Base-by-base conservation (phyloP, 1,140 invertebrate species). In the Acromyrmex charruanus region DNA sequence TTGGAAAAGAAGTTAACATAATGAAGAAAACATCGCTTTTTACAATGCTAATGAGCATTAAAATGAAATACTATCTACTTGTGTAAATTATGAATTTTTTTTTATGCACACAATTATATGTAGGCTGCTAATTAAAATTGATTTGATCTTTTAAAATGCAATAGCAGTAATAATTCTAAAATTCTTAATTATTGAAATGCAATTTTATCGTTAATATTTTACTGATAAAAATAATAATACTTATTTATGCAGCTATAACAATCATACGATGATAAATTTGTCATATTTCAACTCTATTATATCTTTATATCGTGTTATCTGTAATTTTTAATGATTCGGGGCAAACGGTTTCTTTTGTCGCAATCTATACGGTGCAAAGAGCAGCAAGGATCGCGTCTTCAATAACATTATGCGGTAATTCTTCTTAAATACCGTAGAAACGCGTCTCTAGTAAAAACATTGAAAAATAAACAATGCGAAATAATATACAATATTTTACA, bases 401-500 rank as follows among this genome's bases (percentile, higher is more conserved):
- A 85, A 2, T 90, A 88, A 90, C 88, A 58, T 88, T 91, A 86
- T 61, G 87, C 89, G 81, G 79, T 88, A 88, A 86, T 88, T 77
- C 49, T 87, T 51, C 39, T 82, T 90, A 82, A 88, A 89, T 91
- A 88, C 85, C 88, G 89, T 93, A 94, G 82, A 93, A 94, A 94
- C 88, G 89, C 63, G 91, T 89, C 59, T 87, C 91, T 93, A 92
- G 87, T 93, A 91, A 75, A 92, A 92, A 92, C 90, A 93, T 92
- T 91, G 88, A 91, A 93, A 94, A 93, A 94, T 90, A 92, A 94
- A 92, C 89, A 93, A 93, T 87, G 90, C 74, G 92, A 93, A 94
- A 91, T 81, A 93, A 92, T 94, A 93, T 93, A 94, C 92, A 94
- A 93, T 93, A 94, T 94, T 93, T 93, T 94, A 94, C 93, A 94